phyloP scores from a whole-genome alignment of 2,888 invertebrate species.

The Drosophila mulleri region DNA sequence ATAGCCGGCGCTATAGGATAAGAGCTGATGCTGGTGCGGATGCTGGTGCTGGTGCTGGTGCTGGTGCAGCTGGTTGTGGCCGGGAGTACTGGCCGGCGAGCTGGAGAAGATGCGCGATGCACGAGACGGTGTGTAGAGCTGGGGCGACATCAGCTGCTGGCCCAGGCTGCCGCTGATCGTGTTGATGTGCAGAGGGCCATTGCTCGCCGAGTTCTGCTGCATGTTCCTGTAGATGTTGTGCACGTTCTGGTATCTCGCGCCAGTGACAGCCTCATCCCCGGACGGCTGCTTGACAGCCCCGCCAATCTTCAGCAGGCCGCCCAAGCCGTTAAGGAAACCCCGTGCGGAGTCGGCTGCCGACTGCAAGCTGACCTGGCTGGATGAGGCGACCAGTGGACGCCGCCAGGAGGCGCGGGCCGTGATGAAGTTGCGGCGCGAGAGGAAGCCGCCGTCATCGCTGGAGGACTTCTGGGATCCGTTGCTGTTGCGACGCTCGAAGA shows the following conservation, averaged over 20 bases:
- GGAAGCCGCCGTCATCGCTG: constrained; percentile 94
- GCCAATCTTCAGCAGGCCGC: constrained; percentile 81
- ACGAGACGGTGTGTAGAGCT: constrained; percentile 85
- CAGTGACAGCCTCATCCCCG: constrained; percentile 53
- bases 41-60: constrained; percentile 60
- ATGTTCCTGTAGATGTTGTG: constrained; percentile 77
- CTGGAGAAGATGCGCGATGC: constrained; percentile 87
- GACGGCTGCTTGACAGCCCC: constrained; percentile 49
- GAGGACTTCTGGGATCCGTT: constrained; percentile 87
- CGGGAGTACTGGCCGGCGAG: constrained; percentile 88
- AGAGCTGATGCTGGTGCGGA: constrained; percentile 42
- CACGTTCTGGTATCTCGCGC: constrained; percentile 83
- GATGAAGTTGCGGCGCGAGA: constrained; percentile 87
- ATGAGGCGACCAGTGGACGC: constrained; percentile 88
- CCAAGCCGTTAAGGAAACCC: constrained; percentile 86
- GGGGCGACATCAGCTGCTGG: constrained; percentile 73
- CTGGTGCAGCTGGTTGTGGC: constrained; percentile 62
- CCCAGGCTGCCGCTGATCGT: constrained; percentile 78
- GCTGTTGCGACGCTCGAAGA: constrained; percentile 86
- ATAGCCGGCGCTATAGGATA: constrained; percentile 43
- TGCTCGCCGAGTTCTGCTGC: constrained; percentile 73
- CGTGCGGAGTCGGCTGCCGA: constrained; percentile 88
- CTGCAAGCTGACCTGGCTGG: constrained; percentile 89
- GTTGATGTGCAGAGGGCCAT: constrained; percentile 85
- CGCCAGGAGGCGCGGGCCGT: constrained; percentile 88